A percentile compares a stretch with the other conserved stretches of the same genome.
These are phyloP conservation scores for Crossocerus cetratus DNA, from an alignment of 2,888 invertebrate species.

Conservation along the genomic window DNA sequence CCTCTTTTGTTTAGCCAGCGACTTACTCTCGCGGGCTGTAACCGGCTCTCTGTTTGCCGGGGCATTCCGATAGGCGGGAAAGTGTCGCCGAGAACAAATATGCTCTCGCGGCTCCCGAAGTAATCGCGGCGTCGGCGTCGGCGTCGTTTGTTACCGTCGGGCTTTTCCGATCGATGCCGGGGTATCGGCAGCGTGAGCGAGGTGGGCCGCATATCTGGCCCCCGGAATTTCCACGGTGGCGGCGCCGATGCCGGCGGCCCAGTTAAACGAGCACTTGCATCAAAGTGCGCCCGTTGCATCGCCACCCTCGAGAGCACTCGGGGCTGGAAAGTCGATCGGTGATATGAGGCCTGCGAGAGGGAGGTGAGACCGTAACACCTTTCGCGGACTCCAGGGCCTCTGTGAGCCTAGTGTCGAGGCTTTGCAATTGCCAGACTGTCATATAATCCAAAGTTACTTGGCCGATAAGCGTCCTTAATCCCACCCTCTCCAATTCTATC, in stretches of 20 bases:
- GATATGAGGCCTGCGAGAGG: too few species aligned
- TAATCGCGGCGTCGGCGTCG: conserved; percentile 31
- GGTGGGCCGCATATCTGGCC: not conserved
- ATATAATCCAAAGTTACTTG: conserved; percentile 59
- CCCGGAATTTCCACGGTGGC: not conserved
- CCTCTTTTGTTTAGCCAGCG: not conserved
- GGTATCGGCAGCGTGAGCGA: conserved; percentile 30
- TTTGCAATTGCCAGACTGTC: conserved; percentile 12
- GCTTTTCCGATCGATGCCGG: conserved; percentile 35
- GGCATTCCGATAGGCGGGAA: not conserved
- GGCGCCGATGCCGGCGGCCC: not conserved
- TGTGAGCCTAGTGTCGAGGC: not conserved
- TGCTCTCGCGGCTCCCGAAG: conserved; percentile 18
- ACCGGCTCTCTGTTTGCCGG: not conserved
- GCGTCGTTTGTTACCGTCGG: conserved; percentile 37
- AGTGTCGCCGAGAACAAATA: conserved; percentile 37
- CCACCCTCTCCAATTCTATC: conserved; percentile 62
- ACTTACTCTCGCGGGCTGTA: not conserved
- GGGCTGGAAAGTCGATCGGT: not conserved
- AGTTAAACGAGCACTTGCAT: conserved; percentile 19
- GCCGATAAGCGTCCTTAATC: conserved; percentile 64
- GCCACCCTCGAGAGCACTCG: not conserved
- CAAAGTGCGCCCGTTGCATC: not conserved
- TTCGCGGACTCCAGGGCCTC: not conserved
- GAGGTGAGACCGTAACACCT: not conserved